phyloP scores from a whole-genome alignment of 2,797 vertebrate species.

The Neosalanx taihuensis region DNA sequence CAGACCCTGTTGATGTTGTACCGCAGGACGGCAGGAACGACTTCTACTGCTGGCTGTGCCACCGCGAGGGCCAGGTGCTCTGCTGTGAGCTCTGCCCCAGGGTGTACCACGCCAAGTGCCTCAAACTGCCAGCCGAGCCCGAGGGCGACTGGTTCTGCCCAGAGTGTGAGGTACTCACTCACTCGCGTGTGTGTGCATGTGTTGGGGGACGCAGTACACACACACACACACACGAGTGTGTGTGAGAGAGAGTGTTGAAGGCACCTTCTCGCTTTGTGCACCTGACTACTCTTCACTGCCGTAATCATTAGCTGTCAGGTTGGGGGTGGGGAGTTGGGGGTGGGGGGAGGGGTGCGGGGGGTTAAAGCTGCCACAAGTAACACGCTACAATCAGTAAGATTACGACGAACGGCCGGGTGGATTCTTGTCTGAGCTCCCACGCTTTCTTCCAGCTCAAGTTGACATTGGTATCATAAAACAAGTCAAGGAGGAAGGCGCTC shows the following conservation, averaged over 20 bases:
- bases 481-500: no score
- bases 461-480: no score
- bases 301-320: constrained; percentile 11
- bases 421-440: no score
- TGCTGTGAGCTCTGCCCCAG: constrained; percentile 99
- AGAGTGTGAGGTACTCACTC: constrained; percentile 83
- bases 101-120: constrained; percentile 99
- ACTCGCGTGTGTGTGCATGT: constrained; percentile 43
- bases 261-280: constrained; percentile 22
- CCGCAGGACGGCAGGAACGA: constrained; percentile 99
- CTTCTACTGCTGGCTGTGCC: constrained; percentile 99
- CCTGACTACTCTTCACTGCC: constrained; percentile 1
- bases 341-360: constrained; percentile 6
- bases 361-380: no score
- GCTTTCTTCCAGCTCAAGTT: no score
- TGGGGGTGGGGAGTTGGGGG: constrained; percentile 14
- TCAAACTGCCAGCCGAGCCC: constrained; percentile 93
- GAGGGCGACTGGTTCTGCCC: constrained; percentile 99
- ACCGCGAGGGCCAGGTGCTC: constrained; percentile 97
- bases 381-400: no score
- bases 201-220: constrained; percentile 7
- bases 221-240: constrained; percentile 10
- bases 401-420: no score
- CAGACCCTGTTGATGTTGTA: constrained; percentile 99
- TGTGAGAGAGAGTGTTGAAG: constrained; percentile 26